Evolutionary conservation across 2,113 vertebrate species (phyloP).

Genomic region (Cottus gobio): DNA sequence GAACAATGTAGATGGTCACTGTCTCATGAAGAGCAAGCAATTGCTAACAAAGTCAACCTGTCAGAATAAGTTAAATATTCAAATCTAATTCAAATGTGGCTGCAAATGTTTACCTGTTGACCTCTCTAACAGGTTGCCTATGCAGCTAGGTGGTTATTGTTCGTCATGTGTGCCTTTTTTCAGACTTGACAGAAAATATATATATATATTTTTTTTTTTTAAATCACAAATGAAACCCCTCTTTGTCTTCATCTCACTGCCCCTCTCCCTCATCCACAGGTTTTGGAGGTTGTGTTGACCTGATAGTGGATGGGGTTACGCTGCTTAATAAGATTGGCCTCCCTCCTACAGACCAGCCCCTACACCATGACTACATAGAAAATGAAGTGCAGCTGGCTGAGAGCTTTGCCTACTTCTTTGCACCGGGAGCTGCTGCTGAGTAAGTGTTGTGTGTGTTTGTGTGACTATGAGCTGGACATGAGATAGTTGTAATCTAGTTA

Average conservation of each 20-base stretch:
- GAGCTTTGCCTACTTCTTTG: conserved; percentile 89
- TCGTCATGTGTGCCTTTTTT: background rate
- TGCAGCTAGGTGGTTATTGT: background rate
- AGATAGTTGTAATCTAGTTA: background rate
- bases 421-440: conserved; percentile 88
- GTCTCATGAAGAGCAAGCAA: background rate
- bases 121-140: background rate
- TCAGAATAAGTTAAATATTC: background rate
- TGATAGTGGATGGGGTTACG: conserved; percentile 84
- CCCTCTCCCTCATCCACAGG: conserved; percentile 65
- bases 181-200: conserved; percentile 5
- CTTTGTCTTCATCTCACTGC: background rate
- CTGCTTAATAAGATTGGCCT: conserved; percentile 84
- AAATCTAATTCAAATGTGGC: conserved; percentile 10
- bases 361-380: conserved; percentile 86
- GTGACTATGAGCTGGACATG: background rate
- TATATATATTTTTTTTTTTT: too few relatives aligned
- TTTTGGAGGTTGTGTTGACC: conserved; percentile 88
- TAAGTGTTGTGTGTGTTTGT: conserved; percentile 68
- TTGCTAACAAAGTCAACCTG: background rate
- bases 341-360: conserved; percentile 72
- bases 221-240: too few relatives aligned
- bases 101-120: background rate
- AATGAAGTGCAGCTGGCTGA: conserved; percentile 82
- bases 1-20: background rate